These are phyloP conservation scores for Philopedon plagiatum DNA, from an alignment of 2,888 invertebrate species.

Conservation along the genomic window DNA sequence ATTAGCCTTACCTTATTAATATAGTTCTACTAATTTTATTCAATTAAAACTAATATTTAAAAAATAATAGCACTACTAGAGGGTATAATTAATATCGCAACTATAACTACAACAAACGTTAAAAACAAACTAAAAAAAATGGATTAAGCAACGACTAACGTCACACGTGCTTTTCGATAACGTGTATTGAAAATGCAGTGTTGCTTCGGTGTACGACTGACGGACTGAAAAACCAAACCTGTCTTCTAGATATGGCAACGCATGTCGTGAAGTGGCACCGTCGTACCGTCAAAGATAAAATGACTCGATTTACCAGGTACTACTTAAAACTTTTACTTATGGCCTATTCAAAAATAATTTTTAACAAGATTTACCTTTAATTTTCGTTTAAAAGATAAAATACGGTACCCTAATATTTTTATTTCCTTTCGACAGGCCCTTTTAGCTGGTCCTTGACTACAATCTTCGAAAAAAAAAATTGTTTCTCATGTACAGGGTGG, in stretches of 20 bases:
- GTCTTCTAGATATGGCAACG: conserved; percentile 23
- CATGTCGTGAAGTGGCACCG: conserved; percentile 18
- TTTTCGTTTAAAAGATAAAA: too few species aligned
- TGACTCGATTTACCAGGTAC: neutral
- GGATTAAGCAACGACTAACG: conserved; percentile 25
- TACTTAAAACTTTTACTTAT: too few species aligned
- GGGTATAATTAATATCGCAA: neutral
- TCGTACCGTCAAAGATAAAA: conserved; percentile 27
- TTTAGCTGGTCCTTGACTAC: too few species aligned
- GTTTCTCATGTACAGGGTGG: too few species aligned
- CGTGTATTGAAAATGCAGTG: neutral
- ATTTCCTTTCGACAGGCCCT: too few species aligned
- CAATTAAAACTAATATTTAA: neutral
- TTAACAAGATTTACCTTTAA: too few species aligned
- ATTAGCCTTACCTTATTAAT: neutral
- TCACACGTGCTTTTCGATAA: neutral
- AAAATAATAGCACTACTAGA: neutral
- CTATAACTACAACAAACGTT: conserved; percentile 1
- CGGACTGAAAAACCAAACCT: conserved; percentile 26
- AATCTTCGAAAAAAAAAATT: too few species aligned
- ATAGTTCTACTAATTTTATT: neutral
- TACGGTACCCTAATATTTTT: too few species aligned
- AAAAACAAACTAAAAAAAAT: conserved; percentile 7
- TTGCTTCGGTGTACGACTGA: neutral
- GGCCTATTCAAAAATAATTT: too few species aligned